Conservation (phyloP, 2,888 invertebrate genomes). For the Andricus quercusramuli region DNA sequence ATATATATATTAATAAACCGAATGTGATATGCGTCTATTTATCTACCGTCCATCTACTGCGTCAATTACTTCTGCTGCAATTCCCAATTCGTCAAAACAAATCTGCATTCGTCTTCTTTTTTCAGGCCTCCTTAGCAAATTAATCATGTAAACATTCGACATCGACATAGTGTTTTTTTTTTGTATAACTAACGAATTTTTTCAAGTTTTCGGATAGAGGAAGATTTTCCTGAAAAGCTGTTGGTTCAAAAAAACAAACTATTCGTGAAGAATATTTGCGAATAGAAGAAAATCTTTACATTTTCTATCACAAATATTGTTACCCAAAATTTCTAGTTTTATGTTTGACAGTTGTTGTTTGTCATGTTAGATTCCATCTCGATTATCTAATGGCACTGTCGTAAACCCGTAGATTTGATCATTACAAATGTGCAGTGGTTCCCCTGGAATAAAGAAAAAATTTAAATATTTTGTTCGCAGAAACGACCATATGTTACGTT, state of each 20-base stretch:
- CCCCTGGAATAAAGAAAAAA: constrained; percentile 74
- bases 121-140: constrained; percentile 90
- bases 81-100: constrained; percentile 89
- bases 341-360: constrained; percentile 87
- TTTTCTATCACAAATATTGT: constrained; percentile 64
- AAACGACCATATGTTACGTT: too few relatives aligned
- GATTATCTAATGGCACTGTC: constrained; percentile 88
- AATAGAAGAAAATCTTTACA: background rate
- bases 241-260: background rate
- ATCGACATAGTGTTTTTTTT: constrained; percentile 85
- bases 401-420: constrained; percentile 90
- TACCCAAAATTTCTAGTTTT: constrained; percentile 87
- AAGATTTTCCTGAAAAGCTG: constrained; percentile 72
- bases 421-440: constrained; percentile 89
- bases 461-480: too few relatives aligned
- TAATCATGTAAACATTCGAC: constrained; percentile 94
- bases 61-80: constrained; percentile 87
- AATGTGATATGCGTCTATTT: background rate
- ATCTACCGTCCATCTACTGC: constrained; percentile 94
- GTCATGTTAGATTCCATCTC: constrained; percentile 84
- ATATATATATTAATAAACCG: too few relatives aligned
- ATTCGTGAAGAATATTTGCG: background rate
- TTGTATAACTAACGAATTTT: constrained; percentile 74
- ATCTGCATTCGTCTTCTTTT: constrained; percentile 88
- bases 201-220: constrained; percentile 68